Base-by-base conservation (phyloP, 92 coral and sea anemone species). In the Anthopleura xanthogrammica region DNA sequence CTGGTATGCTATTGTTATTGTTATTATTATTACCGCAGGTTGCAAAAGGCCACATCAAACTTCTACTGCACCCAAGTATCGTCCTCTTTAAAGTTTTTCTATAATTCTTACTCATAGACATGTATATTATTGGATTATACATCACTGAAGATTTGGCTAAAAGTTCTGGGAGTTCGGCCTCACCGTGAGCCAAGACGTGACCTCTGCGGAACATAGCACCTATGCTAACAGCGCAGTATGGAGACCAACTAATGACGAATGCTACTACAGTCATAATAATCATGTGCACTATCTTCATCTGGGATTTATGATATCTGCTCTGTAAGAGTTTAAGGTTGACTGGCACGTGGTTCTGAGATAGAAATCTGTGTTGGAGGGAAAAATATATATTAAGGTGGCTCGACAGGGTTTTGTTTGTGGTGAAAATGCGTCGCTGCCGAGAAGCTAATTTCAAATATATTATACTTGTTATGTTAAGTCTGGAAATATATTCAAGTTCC, bases 61-160 rank as follows among this genome's bases (percentile, higher is more conserved):
- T 62, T 20, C 36, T n/a, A 7, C 70, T n/a, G 70, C 70, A 62
- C 14, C 11, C 70, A 68, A 68, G 42, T 12, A 68, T 13, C 42
- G 46, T 68, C 16, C 36, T 54, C 68, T 36, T 79, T 54, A 91
- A 54, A 24, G 92, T 80, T 8, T 79, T 75, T 16, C 91, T 80
- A 68, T 86, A 92, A 48, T 87, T 72, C 76, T 62, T 78, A 55
- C 88, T 90, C 85, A 90, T 86, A 72, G 83, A 36, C 29, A 83
- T 81, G 81, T 90, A 92, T 29, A 92, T 87, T 19, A 92, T 9
- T 13, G 95, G 93, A 77, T 92, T 92, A 91, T 87, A 92, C 3
- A 92, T 78, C 6, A 92, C 95, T 2, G 93, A 90, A 3, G 93
- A 93, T 58, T 92, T 92, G 52, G 95, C 93, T 78, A 92, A 72